phyloP scores from a whole-genome alignment of 2,888 invertebrate genomes.

The Andrena camellia region DNA sequence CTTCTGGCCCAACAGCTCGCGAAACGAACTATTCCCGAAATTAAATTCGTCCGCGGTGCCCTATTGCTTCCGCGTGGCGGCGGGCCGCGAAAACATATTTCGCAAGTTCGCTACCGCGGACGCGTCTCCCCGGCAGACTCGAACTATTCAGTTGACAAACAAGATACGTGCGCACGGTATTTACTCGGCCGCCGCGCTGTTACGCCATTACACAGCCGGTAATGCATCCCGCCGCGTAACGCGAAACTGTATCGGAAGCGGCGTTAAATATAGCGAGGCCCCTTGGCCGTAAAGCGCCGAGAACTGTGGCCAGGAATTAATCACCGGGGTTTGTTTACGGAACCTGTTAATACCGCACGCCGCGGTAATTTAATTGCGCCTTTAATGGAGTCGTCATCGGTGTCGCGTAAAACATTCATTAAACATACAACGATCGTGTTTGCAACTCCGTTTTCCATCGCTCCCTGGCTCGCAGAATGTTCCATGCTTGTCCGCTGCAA shows the following conservation, averaged over 20 bases:
- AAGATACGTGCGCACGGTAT: not conserved
- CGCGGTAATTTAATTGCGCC: slow-evolving; percentile 29
- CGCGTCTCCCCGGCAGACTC: no score
- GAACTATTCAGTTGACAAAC: slow-evolving; percentile 31
- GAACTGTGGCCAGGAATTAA: slow-evolving; percentile 35
- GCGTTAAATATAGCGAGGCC: slow-evolving; percentile 40
- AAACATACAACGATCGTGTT: no score
- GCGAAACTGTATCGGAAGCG: slow-evolving; percentile 41
- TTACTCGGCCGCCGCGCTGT: slow-evolving; percentile 1
- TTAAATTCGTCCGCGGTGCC: not conserved
- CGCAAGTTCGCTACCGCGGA: not conserved
- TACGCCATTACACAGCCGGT: slow-evolving; percentile 7
- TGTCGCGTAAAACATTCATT: not conserved
- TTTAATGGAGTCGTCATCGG: not conserved
- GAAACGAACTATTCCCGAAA: slow-evolving; percentile 14
- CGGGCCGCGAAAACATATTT: slow-evolving; percentile 16
- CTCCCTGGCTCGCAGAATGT: no score
- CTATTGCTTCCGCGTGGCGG: not conserved
- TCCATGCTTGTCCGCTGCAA: no score
- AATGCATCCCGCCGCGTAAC: slow-evolving; percentile 4
- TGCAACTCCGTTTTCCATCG: no score
- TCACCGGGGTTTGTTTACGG: slow-evolving; percentile 40
- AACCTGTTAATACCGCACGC: slow-evolving; percentile 15
- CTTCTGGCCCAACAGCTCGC: not conserved
- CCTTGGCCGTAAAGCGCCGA: slow-evolving; percentile 35